A percentile compares a stretch with the other conserved stretches of the same genome.
Conservation (phyloP, 2,888 invertebrate genomes). For the Mythimna albipuncta region DNA sequence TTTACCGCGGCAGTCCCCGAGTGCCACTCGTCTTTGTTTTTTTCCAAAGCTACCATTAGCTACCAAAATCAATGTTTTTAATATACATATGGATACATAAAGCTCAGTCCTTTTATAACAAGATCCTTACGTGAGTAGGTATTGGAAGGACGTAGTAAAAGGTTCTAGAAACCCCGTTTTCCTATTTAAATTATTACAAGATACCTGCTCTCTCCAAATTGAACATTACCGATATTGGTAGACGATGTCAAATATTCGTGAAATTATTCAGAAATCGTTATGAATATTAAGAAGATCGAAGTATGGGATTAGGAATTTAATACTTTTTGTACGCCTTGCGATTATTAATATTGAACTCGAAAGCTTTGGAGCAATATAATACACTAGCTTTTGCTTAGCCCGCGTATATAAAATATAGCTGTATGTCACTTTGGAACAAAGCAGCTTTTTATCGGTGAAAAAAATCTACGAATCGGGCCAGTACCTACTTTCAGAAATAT, state of each 20-base stretch:
- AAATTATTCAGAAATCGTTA: conserved; percentile 37
- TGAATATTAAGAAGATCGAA: conserved; percentile 34
- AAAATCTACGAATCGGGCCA: too few species aligned
- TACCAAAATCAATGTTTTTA: too few species aligned
- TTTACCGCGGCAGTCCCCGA: too few species aligned
- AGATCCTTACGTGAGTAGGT: neutral
- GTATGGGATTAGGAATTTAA: conserved; percentile 8
- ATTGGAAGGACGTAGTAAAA: neutral
- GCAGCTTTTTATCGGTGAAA: too few species aligned
- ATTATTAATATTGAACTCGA: neutral
- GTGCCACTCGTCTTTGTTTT: too few species aligned
- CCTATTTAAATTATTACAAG: conserved; percentile 17
- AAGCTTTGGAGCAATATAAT: neutral
- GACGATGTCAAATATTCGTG: conserved; percentile 28
- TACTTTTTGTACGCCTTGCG: neutral
- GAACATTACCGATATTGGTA: conserved; percentile 21
- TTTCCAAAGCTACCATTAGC: too few species aligned
- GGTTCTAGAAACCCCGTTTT: neutral
- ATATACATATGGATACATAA: too few species aligned
- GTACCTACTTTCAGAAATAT: too few species aligned
- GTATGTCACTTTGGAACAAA: too few species aligned
- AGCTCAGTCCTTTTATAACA: neutral
- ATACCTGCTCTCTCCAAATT: conserved; percentile 7
- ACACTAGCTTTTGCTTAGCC: too few species aligned
- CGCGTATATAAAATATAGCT: too few species aligned